phyloP scores from a whole-genome alignment of 2,888 invertebrate genomes.

The Tachina grossa region DNA sequence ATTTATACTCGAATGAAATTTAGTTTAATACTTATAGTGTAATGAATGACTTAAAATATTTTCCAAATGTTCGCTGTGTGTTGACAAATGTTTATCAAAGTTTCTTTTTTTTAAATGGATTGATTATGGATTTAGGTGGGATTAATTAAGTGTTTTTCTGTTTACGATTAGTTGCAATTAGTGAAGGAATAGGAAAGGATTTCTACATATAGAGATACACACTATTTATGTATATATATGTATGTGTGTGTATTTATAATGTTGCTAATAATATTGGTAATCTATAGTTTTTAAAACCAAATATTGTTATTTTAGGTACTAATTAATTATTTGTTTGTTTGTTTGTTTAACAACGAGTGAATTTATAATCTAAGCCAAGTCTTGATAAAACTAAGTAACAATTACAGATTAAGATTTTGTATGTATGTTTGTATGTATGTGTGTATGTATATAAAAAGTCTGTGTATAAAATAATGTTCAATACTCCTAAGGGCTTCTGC shows the following conservation, averaged over 20 bases:
- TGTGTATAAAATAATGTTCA: constrained; percentile 48
- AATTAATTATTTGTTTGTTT: constrained; percentile 73
- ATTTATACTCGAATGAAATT: constrained; percentile 22
- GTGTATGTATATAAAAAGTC: neutral
- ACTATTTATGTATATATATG: neutral
- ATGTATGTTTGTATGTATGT: too few relatives aligned
- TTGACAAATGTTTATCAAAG: constrained; percentile 7
- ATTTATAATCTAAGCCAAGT: constrained; percentile 63
- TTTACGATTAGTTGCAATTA: constrained; percentile 4
- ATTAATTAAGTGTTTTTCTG: constrained; percentile 74
- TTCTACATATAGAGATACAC: constrained; percentile 15
- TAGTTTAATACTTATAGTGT: constrained; percentile 5
- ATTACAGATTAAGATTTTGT: constrained; percentile 60
- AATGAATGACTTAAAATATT: constrained; percentile 27
- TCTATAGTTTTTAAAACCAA: constrained; percentile 45
- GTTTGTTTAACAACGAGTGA: constrained; percentile 67
- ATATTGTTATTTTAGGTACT: constrained; percentile 75
- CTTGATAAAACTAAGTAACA: constrained; percentile 74
- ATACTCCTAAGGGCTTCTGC: constrained; percentile 45
- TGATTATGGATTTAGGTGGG: constrained; percentile 69
- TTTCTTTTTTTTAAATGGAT: constrained; percentile 21
- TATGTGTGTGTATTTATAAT: neutral
- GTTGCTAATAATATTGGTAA: constrained; percentile 68
- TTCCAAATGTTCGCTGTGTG: constrained; percentile 60
- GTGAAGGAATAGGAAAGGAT: neutral